Evolutionary conservation across 30 jellyfish, hydroid and myxozoan species (phyloP), one percentile per base, ranked within the genome.

Genomic region (Turritopsis dohrnii): DNA sequence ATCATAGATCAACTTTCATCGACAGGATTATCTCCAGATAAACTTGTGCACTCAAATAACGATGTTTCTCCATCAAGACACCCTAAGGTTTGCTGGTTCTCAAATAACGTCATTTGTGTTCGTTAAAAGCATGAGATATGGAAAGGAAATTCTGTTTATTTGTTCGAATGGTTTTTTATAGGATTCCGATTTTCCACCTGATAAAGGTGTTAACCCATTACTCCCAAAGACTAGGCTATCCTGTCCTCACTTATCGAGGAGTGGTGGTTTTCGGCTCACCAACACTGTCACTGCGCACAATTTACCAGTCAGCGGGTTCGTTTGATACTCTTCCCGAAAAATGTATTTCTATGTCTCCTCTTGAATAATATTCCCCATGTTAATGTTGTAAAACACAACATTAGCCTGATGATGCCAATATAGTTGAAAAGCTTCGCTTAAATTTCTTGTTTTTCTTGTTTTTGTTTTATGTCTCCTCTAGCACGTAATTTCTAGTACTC

Each of bases 121-220:
- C 13, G n/a, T n/a, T n/a, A n/a, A n/a, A n/a, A n/a, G n/a, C n/a
- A n/a, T n/a, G n/a, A n/a, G n/a, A n/a, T n/a, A n/a, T 41, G 5
- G 60, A 41, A 41, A 13, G 13, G 13, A 3, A 13, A 41, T 41
- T 41, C 60, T 13, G 60, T 41, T 41, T 41, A 5, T n/a, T n/a
- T n/a, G n/a, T n/a, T n/a, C n/a, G n/a, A n/a, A 71, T 20, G 0
- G 7, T 60, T 69, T 60, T 72, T 87, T 72, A 31, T 53, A 88
- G 89, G 98, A 92, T 83, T 84, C 98, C 19, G 98, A 81, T 74
- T 92, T 88, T 53, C 98, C 98, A 53, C 92, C 96, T 1, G 96
- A 88, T 53, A 84, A 76, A 81, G 96, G 96, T 21, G 92, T 92
- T 29, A 88, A 88, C 76, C 96, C 98, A 29, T 69, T 83, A 23